Conservation (phyloP, 2,888 invertebrate species). For the Lasioglossum figueresi region DNA sequence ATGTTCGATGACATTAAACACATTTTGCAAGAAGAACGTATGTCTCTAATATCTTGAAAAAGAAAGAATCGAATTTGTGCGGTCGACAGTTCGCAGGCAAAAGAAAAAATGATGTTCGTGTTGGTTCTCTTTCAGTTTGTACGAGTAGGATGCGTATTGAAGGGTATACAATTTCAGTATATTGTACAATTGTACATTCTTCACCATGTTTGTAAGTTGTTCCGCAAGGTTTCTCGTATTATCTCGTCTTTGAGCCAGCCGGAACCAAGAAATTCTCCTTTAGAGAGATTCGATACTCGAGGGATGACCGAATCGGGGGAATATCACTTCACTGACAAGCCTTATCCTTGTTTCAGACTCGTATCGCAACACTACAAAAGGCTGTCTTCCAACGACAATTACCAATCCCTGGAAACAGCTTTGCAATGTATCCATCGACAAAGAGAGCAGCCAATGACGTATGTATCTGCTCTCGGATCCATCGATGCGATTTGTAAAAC, state of each 20-base stretch:
- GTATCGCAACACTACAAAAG: slow-evolving; percentile 50
- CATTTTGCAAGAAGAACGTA: background rate
- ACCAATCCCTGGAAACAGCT: background rate
- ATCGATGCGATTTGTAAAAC: background rate
- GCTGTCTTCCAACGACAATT: background rate
- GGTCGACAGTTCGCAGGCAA: background rate
- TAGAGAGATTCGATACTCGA: background rate
- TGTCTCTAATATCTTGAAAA: background rate
- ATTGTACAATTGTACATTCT: slow-evolving; percentile 15
- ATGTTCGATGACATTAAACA: background rate
- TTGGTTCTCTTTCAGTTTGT: slow-evolving; percentile 7
- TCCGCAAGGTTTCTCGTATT: background rate
- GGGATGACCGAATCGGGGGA: background rate
- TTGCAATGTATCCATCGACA: background rate
- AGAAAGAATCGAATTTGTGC: background rate
- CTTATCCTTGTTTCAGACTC: slow-evolving; percentile 72
- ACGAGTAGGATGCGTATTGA: slow-evolving; percentile 18
- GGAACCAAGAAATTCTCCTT: background rate
- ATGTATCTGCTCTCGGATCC: background rate
- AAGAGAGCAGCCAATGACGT: background rate
- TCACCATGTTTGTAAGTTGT: background rate
- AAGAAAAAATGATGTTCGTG: slow-evolving; percentile 3
- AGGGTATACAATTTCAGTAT: slow-evolving; percentile 41
- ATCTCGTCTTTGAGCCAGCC: background rate
- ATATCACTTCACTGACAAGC: slow-evolving; percentile 46